Base-by-base conservation (phyloP, 2,797 vertebrate genomes). In the Loriculus beryllinus region DNA sequence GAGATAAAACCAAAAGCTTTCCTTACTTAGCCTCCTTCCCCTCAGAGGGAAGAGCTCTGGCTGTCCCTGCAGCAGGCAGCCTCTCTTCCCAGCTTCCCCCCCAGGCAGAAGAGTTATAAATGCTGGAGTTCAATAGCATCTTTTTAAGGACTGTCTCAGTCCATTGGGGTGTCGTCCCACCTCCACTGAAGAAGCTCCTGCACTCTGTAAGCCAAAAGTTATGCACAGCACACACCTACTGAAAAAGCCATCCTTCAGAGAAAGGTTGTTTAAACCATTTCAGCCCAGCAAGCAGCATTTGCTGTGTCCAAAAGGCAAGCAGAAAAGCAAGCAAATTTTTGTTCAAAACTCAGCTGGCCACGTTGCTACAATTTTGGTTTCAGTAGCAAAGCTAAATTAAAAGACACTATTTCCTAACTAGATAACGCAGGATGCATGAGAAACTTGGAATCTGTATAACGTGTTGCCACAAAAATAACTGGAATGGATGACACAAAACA, bases 1-100 rank as follows among this genome's bases (percentile, higher is more conserved):
- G 48, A 89, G 70, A 80, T 37, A 91, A 95, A 95, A 96, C 42
- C 85, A 92, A 96, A 93, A 96, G 81, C 77, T 94, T 92, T 96
- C 87, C 88, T 88, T 68, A 82, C 89, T 88, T 65, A 84, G 71
- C 35, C 51, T 85, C 82, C 39, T 78, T 78, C 10, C 45, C 52
- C 85, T 86, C 52, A 0, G 7, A 77, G 0, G 1, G 52, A 83
- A 95, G 71, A 82, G 62, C 64, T 92, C 60, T 62, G 88, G 52
- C 48, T 85, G 68, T 45, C 75, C 80, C 57, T 90, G 47, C 51
- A 82, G 79, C 86, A 70, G 67, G 70, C 91, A 86, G 74, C 29
- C 64, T 90, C 72, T 92, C 56, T 67, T 69, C 75, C 67, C 13
- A 0, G 52, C 54, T 52, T 69, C 56, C 64, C 63, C 63, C 90